Evolutionary conservation across 2,888 invertebrate species (phyloP), one percentile per base, ranked within the genome.

Genomic region (Drosophila vallismaia): DNA sequence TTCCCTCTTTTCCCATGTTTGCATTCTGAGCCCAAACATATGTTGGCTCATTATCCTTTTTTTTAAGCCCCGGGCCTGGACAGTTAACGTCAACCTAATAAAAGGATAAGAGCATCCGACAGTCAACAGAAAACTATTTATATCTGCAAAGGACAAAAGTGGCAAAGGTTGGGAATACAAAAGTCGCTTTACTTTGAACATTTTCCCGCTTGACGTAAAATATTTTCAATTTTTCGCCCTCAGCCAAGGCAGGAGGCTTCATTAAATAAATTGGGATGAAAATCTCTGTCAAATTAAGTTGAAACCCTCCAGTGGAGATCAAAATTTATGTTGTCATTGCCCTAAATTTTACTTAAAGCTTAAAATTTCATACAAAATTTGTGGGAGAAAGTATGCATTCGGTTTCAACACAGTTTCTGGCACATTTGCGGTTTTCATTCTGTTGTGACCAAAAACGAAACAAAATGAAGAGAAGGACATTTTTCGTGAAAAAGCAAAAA

Each of bases 1-100:
- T 46, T 57, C 51, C 54, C 24, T 58, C 54, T 14, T 58, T 42
- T 56, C 33, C 28, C 28, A 24, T 40, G 29, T 33, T 9, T 33
- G 56, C 50, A 51, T 56, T 44, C 51, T 56, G 40, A 33, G 4
- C 50, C 36, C 42, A 38, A 70, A 75, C 83, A 83, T 77, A 77
- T 71, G 73, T 71, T 40, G 10, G 12, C 54, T 70, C 68, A 67
- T 75, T 77, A 79, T 68, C 60, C 68, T 45, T 73, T 86, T 75
- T 62, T 42, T 42, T 42, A 42, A 31, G 55, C 59, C 31, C n/a
- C 12, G n/a, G 49, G 44, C 31, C 46, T 44, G 45, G 52, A 31
- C 12, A 24, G n/a, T 38, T 31, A 19, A 19, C 12, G 36, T 29
- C 64, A 44, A 31, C 36, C 64, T 24, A 28, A 45, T 19, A 26